Percentiles rank a stretch among this genome's conserved stretches.
Evolutionary conservation across 2,113 vertebrate species (phyloP).

Genomic region (Hipposideros armiger): DNA sequence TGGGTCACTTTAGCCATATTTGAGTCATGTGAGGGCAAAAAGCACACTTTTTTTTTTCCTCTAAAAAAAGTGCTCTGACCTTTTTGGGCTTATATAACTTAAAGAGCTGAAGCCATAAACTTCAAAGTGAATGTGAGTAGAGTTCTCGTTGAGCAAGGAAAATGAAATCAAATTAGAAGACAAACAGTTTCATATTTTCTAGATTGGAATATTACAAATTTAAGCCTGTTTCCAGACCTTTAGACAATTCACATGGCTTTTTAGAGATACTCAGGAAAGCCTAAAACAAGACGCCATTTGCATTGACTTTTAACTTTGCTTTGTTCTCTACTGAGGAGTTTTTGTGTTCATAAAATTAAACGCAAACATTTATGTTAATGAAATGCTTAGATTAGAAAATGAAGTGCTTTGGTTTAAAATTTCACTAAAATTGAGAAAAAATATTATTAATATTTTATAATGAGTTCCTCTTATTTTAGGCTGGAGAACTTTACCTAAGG

Average conservation of each 20-base stretch:
- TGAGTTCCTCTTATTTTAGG: not conserved
- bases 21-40: constrained; percentile 46
- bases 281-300: not conserved
- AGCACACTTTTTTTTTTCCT: not conserved
- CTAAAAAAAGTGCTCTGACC: constrained; percentile 44
- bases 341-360: constrained; percentile 45
- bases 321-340: constrained; percentile 22
- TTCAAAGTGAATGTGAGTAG: constrained; percentile 55
- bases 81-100: constrained; percentile 57
- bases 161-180: constrained; percentile 50
- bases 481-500: not conserved
- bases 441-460: constrained; percentile 20
- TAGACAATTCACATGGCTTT: not conserved
- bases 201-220: constrained; percentile 53
- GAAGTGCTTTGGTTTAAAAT: constrained; percentile 35
- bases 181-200: constrained; percentile 55
- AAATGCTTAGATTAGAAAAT: constrained; percentile 21
- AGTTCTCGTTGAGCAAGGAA: constrained; percentile 46
- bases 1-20: constrained; percentile 19
- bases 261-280: not conserved
- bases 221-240: constrained; percentile 3
- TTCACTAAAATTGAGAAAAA: constrained; percentile 30
- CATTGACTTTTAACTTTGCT: constrained; percentile 4
- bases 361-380: constrained; percentile 23
- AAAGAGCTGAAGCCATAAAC: constrained; percentile 41